Evolutionary conservation across 1,140 invertebrate genomes (phyloP).

Genomic region (Lepidurus arcticus): DNA sequence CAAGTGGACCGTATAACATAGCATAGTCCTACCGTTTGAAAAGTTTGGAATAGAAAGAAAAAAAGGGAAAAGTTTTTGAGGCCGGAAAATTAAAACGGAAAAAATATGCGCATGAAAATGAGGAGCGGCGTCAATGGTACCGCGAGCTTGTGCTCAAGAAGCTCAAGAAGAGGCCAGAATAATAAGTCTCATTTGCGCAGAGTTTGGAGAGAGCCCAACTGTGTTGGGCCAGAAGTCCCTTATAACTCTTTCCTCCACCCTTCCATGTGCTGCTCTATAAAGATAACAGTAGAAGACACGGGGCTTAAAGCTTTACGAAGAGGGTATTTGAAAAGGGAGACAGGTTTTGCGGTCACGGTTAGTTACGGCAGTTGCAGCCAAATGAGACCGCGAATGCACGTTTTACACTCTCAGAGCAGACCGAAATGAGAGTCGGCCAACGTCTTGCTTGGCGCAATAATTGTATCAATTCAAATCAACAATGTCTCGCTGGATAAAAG

Average conservation of each 20-base stretch:
- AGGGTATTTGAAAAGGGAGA: slow-evolving; percentile 7
- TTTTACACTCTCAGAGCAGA: not conserved
- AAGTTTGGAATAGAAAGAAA: not conserved
- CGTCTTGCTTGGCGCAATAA: not conserved
- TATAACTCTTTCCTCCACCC: too few relatives aligned
- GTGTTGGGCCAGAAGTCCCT: not conserved
- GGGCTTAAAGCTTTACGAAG: not conserved
- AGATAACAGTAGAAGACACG: not conserved
- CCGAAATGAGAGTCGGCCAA: not conserved
- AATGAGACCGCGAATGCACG: slow-evolving; percentile 1
- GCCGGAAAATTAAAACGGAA: not conserved
- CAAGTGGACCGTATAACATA: not conserved
- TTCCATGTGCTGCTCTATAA: too few relatives aligned
- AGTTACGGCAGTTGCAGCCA: not conserved
- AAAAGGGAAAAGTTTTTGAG: not conserved
- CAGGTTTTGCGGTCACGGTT: not conserved
- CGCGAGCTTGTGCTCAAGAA: not conserved
- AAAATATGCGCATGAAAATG: slow-evolving; percentile 11
- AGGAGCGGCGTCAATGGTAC: slow-evolving; percentile 17
- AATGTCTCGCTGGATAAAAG: not conserved
- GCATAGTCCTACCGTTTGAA: not conserved
- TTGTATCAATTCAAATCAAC: slow-evolving; percentile 16
- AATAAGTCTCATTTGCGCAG: slow-evolving; percentile 12
- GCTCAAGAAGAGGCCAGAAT: not conserved
- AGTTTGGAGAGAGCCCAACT: slow-evolving; percentile 2